Conservation (phyloP, 2,888 invertebrate species). For the Hirtodrosophila histrioides region DNA sequence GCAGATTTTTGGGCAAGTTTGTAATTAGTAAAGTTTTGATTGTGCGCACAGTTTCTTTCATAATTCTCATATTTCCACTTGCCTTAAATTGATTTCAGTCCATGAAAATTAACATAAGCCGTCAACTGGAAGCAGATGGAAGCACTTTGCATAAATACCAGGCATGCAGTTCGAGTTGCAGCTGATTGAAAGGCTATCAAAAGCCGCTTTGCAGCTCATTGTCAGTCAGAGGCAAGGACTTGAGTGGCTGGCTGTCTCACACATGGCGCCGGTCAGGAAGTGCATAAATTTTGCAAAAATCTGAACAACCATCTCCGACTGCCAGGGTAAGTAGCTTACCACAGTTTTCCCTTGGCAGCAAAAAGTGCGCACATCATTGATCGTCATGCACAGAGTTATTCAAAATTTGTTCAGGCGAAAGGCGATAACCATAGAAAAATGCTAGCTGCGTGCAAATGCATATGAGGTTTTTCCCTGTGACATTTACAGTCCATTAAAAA, state of each 20-base stretch:
- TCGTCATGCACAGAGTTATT: conserved; percentile 48
- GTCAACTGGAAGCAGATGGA: conserved; percentile 40
- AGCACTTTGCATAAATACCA: conserved; percentile 68
- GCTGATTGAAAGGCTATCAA: conserved; percentile 42
- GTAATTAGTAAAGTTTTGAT: conserved; percentile 83
- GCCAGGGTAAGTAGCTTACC: conserved; percentile 67
- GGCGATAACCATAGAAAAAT: conserved; percentile 39
- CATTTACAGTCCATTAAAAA: conserved; percentile 72
- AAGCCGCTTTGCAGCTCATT: conserved; percentile 73
- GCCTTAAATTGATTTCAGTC: conserved; percentile 66
- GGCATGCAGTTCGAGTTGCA: conserved; percentile 13
- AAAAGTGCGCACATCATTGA: conserved; percentile 60
- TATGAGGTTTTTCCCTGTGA: conserved; percentile 31
- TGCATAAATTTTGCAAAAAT: conserved; percentile 62
- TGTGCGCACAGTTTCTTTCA: conserved; percentile 55
- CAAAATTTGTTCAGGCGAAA: conserved; percentile 60
- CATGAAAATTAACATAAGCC: conserved; percentile 67
- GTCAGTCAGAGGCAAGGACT: conserved; percentile 17
- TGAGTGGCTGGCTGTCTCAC: conserved; percentile 26
- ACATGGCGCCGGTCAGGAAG: conserved; percentile 51
- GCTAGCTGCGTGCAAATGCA: conserved; percentile 24
- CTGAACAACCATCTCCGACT: conserved; percentile 15
- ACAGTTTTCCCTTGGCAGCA: conserved; percentile 9
- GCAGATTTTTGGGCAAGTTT: conserved; percentile 81
- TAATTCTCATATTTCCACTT: conserved; percentile 42